Conservation (phyloP, 2,888 invertebrate species). For the Phymatocera aterrima region DNA sequence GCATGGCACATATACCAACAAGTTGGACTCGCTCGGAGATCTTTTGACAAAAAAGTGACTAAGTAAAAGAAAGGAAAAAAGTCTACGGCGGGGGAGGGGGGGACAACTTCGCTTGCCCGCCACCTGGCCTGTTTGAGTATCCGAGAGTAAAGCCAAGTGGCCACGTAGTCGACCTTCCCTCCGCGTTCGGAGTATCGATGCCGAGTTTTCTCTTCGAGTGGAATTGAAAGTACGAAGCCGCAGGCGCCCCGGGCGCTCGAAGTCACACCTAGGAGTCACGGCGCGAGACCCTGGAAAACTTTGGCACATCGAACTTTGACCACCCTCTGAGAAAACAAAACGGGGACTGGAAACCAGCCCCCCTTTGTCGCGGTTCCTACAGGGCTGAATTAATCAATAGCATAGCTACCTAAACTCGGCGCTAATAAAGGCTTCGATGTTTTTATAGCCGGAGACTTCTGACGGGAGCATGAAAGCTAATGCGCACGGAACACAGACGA, state of each 20-base stretch:
- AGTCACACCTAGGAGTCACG: constrained; percentile 35
- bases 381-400: constrained; percentile 39
- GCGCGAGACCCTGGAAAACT: constrained; percentile 32
- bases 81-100: neutral
- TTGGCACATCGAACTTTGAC: constrained; percentile 37
- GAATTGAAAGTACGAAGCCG: constrained; percentile 43
- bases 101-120: neutral
- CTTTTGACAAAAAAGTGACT: constrained; percentile 30
- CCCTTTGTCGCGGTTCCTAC: neutral
- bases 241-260: constrained; percentile 35
- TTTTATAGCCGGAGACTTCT: constrained; percentile 50
- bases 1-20: neutral
- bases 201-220: constrained; percentile 22
- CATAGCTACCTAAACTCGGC: constrained; percentile 57
- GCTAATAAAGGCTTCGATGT: constrained; percentile 59
- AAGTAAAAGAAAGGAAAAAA: neutral
- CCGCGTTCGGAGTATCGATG: constrained; percentile 35
- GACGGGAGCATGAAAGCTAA: neutral
- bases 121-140: constrained; percentile 33
- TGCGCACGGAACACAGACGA: neutral
- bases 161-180: constrained; percentile 31
- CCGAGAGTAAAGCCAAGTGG: constrained; percentile 26
- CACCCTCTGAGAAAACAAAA: constrained; percentile 43
- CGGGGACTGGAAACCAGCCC: constrained; percentile 20
- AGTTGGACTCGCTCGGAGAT: constrained; percentile 20